Base-by-base conservation (phyloP, 1,140 invertebrate species). In the Cherax destructor region DNA sequence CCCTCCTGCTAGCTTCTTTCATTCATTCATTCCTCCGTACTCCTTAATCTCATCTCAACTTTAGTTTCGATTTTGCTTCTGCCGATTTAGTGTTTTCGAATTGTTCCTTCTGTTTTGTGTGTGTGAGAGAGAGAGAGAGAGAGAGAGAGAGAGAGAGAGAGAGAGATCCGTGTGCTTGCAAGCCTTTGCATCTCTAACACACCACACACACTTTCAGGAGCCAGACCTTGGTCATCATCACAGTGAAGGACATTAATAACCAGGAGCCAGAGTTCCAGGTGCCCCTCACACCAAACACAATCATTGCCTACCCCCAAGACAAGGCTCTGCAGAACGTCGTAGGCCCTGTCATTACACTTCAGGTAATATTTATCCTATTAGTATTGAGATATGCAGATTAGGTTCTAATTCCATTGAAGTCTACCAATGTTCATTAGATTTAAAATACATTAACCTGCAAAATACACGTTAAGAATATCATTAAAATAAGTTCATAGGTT, bases 251-350 rank as follows among this genome's bases (percentile, higher is more conserved):
- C 76, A 74, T 16, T 0, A 91, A 92, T 79, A 88, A 92, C 76
- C 72, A 84, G 52, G 13, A 16, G 3, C 92, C 92, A 1, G 13
- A 21, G 61, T 91, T 92, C 85, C 52, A 74, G 21, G 50, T 72
- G 18, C 91, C 88, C 9, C 11, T 4, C 50, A 11, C 41, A 24
- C 11, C 11, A 5, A 11, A 52, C 21, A 1, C 16, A 21, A 59
- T 80, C 11, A n/a, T 91, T 16, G 88, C 85, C 30, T 92, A 92
- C 79, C 92, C 92, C 0, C 81, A 13, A 11, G 83, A 92, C 78
- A 18, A 52, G 41, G 88, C 47, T 74, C 88, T 92, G 2, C 83
- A 89, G 74, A 79, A 61, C 77, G 83, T 89, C 9, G 92, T 91
- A 41, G 92, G 92, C 4, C 92, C 92, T 0, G 92, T 92, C 56